phyloP scores from a whole-genome alignment of 2,113 vertebrate genomes.

The Jaculus jaculus region DNA sequence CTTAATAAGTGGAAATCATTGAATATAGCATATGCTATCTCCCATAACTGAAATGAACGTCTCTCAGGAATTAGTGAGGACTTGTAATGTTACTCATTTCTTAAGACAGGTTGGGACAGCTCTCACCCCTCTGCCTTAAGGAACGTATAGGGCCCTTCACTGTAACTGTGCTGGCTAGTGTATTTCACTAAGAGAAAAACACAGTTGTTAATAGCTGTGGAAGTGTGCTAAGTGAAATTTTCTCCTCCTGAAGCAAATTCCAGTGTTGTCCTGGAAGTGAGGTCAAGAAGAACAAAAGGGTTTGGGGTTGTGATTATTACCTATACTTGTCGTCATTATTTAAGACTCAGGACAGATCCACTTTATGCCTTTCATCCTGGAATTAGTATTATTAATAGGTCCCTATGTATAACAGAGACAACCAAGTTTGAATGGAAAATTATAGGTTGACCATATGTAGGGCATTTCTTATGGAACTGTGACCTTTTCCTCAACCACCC shows the following conservation, averaged over 20 bases:
- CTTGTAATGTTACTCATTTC: constrained; percentile 41
- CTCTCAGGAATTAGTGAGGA: not conserved
- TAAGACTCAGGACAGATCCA: not conserved
- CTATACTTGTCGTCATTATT: not conserved
- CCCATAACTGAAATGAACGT: not conserved
- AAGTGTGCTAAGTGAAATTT: not conserved
- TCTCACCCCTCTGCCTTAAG: constrained; percentile 2
- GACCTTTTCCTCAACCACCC: not conserved
- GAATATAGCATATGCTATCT: not conserved
- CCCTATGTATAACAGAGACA: not conserved
- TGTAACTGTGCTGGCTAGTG: not conserved
- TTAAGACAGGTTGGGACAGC: constrained; percentile 13
- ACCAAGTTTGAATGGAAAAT: not conserved
- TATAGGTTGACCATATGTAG: not conserved
- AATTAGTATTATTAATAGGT: not conserved
- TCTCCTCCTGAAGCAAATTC: not conserved
- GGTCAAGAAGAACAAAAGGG: not conserved
- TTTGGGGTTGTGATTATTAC: not conserved
- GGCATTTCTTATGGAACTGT: not conserved
- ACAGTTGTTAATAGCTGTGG: not conserved
- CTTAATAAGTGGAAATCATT: constrained; percentile 51
- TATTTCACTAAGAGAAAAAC: constrained; percentile 24
- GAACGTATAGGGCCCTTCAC: not conserved
- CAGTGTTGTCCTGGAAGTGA: not conserved
- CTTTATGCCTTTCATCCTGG: not conserved